Evolutionary conservation across 92 coral and sea anemone genomes (phyloP), one percentile per base, ranked within the genome.

Genomic region (Pocillopora meandrina): DNA sequence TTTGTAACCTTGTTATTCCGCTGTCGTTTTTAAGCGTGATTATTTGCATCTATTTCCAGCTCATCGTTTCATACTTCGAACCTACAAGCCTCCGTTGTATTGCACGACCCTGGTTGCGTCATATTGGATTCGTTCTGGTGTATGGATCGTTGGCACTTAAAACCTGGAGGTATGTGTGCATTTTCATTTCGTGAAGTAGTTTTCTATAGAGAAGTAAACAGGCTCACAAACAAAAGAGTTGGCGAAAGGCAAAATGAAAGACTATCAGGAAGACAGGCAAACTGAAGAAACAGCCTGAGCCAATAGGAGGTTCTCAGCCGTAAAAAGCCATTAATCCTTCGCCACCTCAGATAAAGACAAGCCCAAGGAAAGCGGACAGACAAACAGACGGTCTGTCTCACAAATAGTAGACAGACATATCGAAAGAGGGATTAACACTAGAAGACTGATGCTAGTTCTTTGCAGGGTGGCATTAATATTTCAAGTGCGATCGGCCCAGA

Each of bases 401-500:
- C 74, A 11, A 2, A 11, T 12, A 65, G 21, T 36, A 20, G 36
- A 10, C 71, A 65, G 36, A 65, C 0, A 23, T 31, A 9, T 3
- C 0, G 62, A 16, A 9, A 12, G 62, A 59, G 12, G 0, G 62
- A 16, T 6, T 2, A 65, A 65, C 23, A 15, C 18, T 33, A 65
- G 14, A n/a, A 11, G 47, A 31, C 72, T 26, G 3, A 8, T 42
- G 4, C 19, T 70, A 34, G 23, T 36, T 55, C 17, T 42, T 20
- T 15, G 17, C 21, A 82, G 86, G 49, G 79, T 82, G 52, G 87
- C 93, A 8, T 80, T 96, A 75, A 96, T 94, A 63, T 96, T 96
- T 68, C 98, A 95, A 36, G 97, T 93, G 12, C 93, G 95, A 10
- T 91, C 97, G 12, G 97, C 97, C 14, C 95, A 92, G 90, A 90